Percentiles rank a stretch among this genome's conserved stretches.
Evolutionary conservation across 2,797 vertebrate genomes (phyloP).

Genomic region (Sebastiscus albofasciatus): DNA sequence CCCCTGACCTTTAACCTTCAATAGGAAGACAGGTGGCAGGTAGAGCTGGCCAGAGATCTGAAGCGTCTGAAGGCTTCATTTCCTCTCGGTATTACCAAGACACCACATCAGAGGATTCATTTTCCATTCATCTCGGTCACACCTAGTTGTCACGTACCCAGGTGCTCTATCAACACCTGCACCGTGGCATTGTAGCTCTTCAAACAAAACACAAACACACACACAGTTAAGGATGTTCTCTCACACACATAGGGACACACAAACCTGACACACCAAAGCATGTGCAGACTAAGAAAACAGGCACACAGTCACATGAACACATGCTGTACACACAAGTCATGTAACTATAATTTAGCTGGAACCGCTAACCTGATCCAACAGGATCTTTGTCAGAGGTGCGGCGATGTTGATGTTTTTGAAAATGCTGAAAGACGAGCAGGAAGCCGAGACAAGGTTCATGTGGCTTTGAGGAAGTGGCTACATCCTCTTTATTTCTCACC

Average conservation of each 20-base stretch:
- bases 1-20: conserved; percentile 27
- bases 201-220: conserved; percentile 15
- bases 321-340: background rate
- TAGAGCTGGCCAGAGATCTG: conserved; percentile 26
- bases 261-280: background rate
- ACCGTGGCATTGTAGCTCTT: background rate
- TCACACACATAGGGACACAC: background rate
- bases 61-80: conserved; percentile 15
- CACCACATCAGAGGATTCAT: conserved; percentile 34
- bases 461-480: conserved; percentile 65
- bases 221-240: conserved; percentile 5
- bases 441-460: conserved; percentile 38
- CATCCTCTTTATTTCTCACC: conserved; percentile 51
- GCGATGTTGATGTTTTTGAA: background rate
- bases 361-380: background rate
- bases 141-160: conserved; percentile 24
- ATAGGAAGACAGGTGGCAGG: conserved; percentile 48
- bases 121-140: conserved; percentile 40
- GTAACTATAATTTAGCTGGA: background rate
- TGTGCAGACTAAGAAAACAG: background rate
- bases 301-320: background rate
- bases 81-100: conserved; percentile 17
- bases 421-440: conserved; percentile 29
- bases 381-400: conserved; percentile 9
- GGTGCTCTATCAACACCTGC: conserved; percentile 24